phyloP scores from a whole-genome alignment of 2,797 vertebrate genomes.

The Pseudopleuronectes americanus region DNA sequence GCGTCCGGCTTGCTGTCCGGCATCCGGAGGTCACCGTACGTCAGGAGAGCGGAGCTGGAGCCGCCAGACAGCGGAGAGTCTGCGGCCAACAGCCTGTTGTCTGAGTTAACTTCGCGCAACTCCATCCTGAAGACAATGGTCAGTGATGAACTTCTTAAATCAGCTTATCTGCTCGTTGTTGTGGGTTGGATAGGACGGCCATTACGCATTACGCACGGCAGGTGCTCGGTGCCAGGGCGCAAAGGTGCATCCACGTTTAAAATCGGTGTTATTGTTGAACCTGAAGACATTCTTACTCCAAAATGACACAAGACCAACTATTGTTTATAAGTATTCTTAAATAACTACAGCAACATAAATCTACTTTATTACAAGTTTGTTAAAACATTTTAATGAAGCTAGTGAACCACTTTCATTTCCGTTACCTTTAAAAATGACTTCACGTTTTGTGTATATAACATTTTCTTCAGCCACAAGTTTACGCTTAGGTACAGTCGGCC shows the following conservation, averaged over 20 bases:
- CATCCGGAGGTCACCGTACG: conserved; percentile 75
- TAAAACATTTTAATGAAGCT: background rate
- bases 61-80: conserved; percentile 37
- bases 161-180: accelerated
- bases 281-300: background rate
- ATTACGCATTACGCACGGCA: conserved; percentile 17
- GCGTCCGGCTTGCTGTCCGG: conserved; percentile 88
- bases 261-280: background rate
- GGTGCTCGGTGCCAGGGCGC: background rate
- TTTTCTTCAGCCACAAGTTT: too few relatives aligned
- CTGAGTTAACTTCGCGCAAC: background rate
- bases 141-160: conserved; percentile 52
- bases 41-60: conserved; percentile 69
- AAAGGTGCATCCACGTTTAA: background rate
- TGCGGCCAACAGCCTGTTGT: conserved; percentile 11
- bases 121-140: conserved; percentile 71
- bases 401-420: background rate
- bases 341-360: too few relatives aligned
- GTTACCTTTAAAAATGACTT: background rate
- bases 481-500: too few relatives aligned
- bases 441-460: background rate
- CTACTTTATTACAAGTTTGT: too few relatives aligned
- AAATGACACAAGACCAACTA: background rate
- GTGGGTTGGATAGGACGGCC: background rate
- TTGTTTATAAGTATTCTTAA: background rate